Evolutionary conservation across 2,888 invertebrate species (phyloP).

Genomic region (Leucoptera coffeella): DNA sequence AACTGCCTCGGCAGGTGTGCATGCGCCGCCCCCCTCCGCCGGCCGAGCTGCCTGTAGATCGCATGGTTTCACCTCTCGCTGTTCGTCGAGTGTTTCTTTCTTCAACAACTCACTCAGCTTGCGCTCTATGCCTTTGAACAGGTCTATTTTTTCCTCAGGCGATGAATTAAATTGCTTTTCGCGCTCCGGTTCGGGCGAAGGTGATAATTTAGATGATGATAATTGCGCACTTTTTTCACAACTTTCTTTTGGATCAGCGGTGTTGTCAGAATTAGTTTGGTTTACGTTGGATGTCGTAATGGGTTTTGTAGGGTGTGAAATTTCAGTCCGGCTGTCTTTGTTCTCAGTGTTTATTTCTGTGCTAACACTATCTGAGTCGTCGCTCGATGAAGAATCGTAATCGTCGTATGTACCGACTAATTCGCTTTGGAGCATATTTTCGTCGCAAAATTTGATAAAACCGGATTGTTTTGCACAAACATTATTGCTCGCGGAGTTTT

Average conservation of each 20-base stretch:
- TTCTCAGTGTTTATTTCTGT: too few relatives aligned
- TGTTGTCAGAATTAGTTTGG: too few relatives aligned
- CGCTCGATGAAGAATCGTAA: too few relatives aligned
- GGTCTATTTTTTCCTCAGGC: constrained; percentile 33
- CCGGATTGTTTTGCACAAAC: constrained; percentile 15
- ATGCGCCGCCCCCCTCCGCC: constrained; percentile 38
- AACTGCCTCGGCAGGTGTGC: constrained; percentile 44
- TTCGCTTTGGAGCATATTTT: constrained; percentile 43
- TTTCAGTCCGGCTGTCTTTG: too few relatives aligned
- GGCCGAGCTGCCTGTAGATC: constrained; percentile 33
- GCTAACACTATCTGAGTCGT: too few relatives aligned
- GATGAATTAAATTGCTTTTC: constrained; percentile 13
- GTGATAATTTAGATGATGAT: constrained; percentile 20
- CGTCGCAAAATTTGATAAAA: constrained; percentile 29
- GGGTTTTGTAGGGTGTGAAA: too few relatives aligned
- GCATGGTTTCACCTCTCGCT: constrained; percentile 37
- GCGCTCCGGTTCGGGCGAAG: constrained; percentile 25
- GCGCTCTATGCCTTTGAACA: constrained; percentile 48
- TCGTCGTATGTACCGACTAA: too few relatives aligned
- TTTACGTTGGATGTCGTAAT: too few relatives aligned
- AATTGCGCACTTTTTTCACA: constrained; percentile 9
- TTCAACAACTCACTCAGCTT: constrained; percentile 50
- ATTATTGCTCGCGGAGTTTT: constrained; percentile 17
- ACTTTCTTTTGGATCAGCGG: constrained; percentile 8
- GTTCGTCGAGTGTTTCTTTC: constrained; percentile 46